Percentiles rank a stretch among this genome's conserved stretches.
Evolutionary conservation across 2,888 invertebrate genomes (phyloP).

Genomic region (Lithophane semibrunnea): DNA sequence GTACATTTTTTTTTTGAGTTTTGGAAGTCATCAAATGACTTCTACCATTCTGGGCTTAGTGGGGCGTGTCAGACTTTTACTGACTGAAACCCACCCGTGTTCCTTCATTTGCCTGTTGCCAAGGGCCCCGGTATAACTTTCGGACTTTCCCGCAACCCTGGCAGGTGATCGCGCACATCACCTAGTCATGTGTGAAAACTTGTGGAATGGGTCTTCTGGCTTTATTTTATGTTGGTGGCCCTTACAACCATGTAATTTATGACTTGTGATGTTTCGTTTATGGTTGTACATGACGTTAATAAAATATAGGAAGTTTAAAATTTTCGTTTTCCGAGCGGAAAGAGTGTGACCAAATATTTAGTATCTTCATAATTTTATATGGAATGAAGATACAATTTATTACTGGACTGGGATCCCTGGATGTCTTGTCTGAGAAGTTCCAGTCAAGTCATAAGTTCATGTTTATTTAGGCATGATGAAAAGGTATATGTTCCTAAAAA

Average conservation of each 20-base stretch:
- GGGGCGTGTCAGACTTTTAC: too few relatives aligned
- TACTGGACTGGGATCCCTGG: not conserved
- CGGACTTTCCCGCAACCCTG: too few relatives aligned
- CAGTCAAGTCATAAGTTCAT: not conserved
- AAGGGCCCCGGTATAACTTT: too few relatives aligned
- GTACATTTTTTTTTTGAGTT: not conserved
- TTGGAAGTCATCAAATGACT: too few relatives aligned
- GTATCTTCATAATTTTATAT: not conserved
- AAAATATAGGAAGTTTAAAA: constrained; percentile 39
- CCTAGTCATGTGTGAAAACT: not conserved
- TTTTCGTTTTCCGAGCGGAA: constrained; percentile 24
- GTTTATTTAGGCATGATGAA: not conserved
- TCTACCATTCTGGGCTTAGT: too few relatives aligned
- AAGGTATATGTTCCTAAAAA: constrained; percentile 45
- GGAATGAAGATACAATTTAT: not conserved
- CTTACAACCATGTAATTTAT: constrained; percentile 53
- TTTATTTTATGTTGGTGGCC: not conserved
- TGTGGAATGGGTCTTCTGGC: constrained; percentile 18
- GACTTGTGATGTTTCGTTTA: constrained; percentile 46
- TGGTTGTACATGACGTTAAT: constrained; percentile 46
- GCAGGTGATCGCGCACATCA: not conserved
- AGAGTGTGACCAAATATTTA: constrained; percentile 11
- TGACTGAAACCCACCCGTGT: too few relatives aligned
- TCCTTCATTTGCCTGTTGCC: too few relatives aligned
- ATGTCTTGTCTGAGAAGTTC: not conserved